phyloP scores from a whole-genome alignment of 1,140 invertebrate genomes.

The Pseudomyrmex dendroicus region DNA sequence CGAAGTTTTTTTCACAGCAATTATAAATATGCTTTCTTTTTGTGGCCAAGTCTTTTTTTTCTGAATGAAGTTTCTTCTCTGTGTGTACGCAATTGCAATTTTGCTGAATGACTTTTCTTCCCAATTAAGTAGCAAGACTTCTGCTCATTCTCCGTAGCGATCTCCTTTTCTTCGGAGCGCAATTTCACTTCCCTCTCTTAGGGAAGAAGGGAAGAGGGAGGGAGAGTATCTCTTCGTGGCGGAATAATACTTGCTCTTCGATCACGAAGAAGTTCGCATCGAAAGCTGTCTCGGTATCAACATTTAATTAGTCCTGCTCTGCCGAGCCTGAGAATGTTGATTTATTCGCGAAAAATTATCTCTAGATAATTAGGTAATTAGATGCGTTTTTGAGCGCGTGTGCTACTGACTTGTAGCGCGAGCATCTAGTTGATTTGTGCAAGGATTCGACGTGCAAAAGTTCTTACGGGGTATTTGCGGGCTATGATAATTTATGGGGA shows the following conservation, averaged over 20 bases:
- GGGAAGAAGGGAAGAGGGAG: too few relatives aligned
- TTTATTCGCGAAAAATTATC: constrained; percentile 7
- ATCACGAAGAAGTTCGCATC: constrained; percentile 6
- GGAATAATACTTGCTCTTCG: constrained; percentile 19
- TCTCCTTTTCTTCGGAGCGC: constrained; percentile 36
- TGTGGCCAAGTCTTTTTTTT: background rate
- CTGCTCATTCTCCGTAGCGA: background rate
- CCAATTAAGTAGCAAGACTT: constrained; percentile 38
- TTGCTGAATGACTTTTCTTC: constrained; percentile 18
- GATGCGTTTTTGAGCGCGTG: background rate
- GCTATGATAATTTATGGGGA: background rate
- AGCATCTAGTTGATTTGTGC: background rate
- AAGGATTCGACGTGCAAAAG: background rate
- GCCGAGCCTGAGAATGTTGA: background rate
- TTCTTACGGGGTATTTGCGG: background rate
- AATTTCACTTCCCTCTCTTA: constrained; percentile 51
- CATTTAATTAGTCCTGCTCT: constrained; percentile 38
- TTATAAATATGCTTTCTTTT: background rate
- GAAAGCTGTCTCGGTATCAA: background rate
- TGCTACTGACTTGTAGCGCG: background rate
- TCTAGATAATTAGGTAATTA: background rate
- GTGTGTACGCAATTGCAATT: background rate
- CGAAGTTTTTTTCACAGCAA: too few relatives aligned
- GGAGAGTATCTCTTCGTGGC: background rate
- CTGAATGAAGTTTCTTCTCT: constrained; percentile 9